These are phyloP conservation scores for Campylorhamphus procurvoides DNA, from an alignment of 2,113 vertebrate genomes.

Conservation along the genomic window DNA sequence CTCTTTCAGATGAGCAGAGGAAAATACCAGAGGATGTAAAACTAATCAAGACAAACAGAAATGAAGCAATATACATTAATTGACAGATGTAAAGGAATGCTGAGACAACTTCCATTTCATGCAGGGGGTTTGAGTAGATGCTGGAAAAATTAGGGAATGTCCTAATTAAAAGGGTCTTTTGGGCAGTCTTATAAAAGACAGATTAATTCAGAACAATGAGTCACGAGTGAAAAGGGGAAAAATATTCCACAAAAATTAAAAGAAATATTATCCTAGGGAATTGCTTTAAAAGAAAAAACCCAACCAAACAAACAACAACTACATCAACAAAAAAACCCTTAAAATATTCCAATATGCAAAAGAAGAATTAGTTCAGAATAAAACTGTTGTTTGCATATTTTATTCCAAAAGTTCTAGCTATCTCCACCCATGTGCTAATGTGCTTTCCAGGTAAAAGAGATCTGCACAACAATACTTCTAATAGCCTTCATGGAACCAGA, in stretches of 20 bases:
- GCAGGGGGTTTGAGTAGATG: not conserved
- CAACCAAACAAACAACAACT: too few relatives aligned
- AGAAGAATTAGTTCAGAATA: not conserved
- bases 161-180: not conserved
- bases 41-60: not conserved
- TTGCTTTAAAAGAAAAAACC: not conserved
- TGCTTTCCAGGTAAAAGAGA: slow-evolving; percentile 57
- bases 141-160: not conserved
- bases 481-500: not conserved
- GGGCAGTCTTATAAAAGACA: not conserved
- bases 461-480: not conserved
- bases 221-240: not conserved
- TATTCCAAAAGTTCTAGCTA: not conserved
- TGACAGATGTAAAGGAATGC: not conserved
- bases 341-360: not conserved
- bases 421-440: slow-evolving; percentile 44
- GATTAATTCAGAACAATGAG: not conserved
- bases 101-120: not conserved
- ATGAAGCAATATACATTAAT: not conserved
- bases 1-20: not conserved
- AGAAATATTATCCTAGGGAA: not conserved
- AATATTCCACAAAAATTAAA: not conserved
- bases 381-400: slow-evolving; percentile 13
- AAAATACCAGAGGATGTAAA: not conserved
- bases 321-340: not conserved